Percentiles rank a stretch among this genome's conserved stretches.
These are phyloP conservation scores for Choreutis nemorana DNA, from an alignment of 2,888 invertebrate species.

Conservation along the genomic window DNA sequence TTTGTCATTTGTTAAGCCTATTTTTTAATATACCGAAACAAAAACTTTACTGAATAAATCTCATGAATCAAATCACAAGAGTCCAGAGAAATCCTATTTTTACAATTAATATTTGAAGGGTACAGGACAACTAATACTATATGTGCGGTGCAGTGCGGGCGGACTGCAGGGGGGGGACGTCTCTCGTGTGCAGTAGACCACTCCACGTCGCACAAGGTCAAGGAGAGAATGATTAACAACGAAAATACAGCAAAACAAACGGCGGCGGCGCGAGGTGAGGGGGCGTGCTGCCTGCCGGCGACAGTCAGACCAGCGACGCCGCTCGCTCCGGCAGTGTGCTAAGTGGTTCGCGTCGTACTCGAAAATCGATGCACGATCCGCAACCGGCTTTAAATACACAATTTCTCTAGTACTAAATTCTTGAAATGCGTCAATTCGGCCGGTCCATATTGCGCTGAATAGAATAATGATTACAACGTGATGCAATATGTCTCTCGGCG, in stretches of 20 bases:
- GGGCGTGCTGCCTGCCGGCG: slow-evolving; percentile 37
- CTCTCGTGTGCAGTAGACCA: slow-evolving; percentile 65
- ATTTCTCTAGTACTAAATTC: too few species aligned
- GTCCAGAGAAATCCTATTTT: too few species aligned
- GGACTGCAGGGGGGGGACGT: slow-evolving; percentile 51
- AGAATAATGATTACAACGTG: slow-evolving; percentile 36
- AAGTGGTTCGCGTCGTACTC: slow-evolving; percentile 47
- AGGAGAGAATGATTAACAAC: slow-evolving; percentile 69
- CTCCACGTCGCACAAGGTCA: slow-evolving; percentile 65
- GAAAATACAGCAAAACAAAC: slow-evolving; percentile 67
- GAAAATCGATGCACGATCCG: slow-evolving; percentile 64
- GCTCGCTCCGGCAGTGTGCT: slow-evolving; percentile 49
- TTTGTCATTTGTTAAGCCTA: too few species aligned
- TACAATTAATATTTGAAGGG: slow-evolving; percentile 6
- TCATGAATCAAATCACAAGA: too few species aligned
- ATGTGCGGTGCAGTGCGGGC: slow-evolving; percentile 48
- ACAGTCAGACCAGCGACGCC: slow-evolving; percentile 58
- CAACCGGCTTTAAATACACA: slow-evolving; percentile 44
- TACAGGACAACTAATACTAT: slow-evolving; percentile 29
- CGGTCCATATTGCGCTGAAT: too few species aligned
- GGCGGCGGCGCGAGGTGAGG: slow-evolving; percentile 46
- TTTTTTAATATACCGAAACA: too few species aligned
- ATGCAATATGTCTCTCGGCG: slow-evolving; percentile 28
- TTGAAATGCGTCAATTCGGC: too few species aligned
- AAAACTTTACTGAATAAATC: too few species aligned